phyloP scores from a whole-genome alignment of 2,888 invertebrate genomes.

The Drosophila anomalata region DNA sequence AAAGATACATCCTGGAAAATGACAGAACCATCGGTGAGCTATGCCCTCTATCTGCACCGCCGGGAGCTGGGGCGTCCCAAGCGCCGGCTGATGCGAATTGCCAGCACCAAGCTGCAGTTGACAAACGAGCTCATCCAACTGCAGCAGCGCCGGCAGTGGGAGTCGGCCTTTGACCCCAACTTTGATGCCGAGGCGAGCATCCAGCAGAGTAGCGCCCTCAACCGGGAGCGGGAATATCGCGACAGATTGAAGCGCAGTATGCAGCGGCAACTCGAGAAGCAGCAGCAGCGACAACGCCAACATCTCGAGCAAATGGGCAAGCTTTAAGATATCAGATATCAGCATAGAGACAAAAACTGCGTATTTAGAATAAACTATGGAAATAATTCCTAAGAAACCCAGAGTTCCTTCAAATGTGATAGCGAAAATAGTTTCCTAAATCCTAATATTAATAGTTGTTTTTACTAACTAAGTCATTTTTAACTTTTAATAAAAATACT shows the following conservation, averaged over 20 bases:
- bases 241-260: slow-evolving; percentile 54
- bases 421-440: neutral
- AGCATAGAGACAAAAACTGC: neutral
- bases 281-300: slow-evolving; percentile 27
- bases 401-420: neutral
- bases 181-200: slow-evolving; percentile 36
- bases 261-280: slow-evolving; percentile 50
- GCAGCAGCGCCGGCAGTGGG: slow-evolving; percentile 53
- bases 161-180: slow-evolving; percentile 26
- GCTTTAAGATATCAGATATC: slow-evolving; percentile 7
- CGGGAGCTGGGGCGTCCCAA: slow-evolving; percentile 59
- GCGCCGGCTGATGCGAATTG: slow-evolving; percentile 57
- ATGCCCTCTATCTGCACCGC: slow-evolving; percentile 66
- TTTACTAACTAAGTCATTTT: neutral
- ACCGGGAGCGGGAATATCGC: slow-evolving; percentile 59
- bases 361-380: neutral
- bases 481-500: neutral
- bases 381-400: neutral
- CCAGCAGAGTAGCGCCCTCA: slow-evolving; percentile 49
- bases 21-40: slow-evolving; percentile 44
- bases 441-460: neutral
- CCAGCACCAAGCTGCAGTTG: slow-evolving; percentile 65
- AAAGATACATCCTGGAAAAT: slow-evolving; percentile 3
- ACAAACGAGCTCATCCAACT: slow-evolving; percentile 67
- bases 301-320: slow-evolving; percentile 34